Evolutionary conservation across 2,888 invertebrate species (phyloP).

Genomic region (Standfussiana lucernea): DNA sequence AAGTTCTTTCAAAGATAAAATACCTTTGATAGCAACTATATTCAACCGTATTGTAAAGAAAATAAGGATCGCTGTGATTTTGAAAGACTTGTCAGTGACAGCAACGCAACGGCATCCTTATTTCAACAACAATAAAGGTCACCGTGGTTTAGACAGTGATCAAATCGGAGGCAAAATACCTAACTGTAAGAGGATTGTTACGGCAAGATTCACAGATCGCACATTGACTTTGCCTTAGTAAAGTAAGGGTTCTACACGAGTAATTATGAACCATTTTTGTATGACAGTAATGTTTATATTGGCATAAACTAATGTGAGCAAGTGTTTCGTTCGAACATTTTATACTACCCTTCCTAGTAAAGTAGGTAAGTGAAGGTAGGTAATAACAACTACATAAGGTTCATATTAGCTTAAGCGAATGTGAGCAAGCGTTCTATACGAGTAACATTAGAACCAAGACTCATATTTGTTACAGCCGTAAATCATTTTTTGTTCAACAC

Average conservation of each 20-base stretch:
- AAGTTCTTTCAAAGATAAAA: neutral
- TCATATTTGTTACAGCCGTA: no score
- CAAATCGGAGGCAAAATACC: neutral
- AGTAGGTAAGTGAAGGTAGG: no score
- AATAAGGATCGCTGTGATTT: neutral
- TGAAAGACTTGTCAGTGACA: neutral
- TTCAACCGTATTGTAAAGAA: neutral
- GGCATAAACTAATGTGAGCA: neutral
- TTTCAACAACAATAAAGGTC: neutral
- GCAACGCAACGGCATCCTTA: neutral
- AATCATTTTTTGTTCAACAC: no score
- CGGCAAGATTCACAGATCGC: neutral
- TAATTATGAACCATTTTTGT: neutral
- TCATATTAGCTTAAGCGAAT: no score
- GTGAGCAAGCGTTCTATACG: no score
- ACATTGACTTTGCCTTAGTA: no score
- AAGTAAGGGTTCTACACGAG: neutral
- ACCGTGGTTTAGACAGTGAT: neutral
- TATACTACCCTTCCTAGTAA: no score
- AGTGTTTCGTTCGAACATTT: neutral
- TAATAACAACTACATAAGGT: no score
- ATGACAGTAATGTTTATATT: neutral
- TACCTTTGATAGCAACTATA: neutral
- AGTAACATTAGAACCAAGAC: no score
- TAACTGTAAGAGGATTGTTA: neutral